These are phyloP conservation scores for Cirrhinus molitorella DNA, from an alignment of 2,797 vertebrate genomes.

Conservation along the genomic window DNA sequence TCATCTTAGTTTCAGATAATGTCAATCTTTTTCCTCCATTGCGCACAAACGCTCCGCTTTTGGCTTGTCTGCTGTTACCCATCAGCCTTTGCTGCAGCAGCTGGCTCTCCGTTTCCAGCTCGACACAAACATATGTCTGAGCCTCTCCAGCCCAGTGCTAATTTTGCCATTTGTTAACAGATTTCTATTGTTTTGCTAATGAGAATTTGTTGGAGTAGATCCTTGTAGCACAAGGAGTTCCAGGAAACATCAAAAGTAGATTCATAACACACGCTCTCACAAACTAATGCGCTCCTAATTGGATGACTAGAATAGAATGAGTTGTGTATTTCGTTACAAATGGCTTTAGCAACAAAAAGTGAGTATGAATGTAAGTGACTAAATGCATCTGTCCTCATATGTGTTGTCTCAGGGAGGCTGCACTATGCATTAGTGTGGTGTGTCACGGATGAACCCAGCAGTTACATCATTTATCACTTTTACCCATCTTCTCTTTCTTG, in stretches of 20 bases:
- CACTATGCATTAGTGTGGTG: not conserved
- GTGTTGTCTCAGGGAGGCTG: conserved; percentile 2
- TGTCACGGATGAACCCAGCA: not conserved
- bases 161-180: conserved; percentile 60
- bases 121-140: conserved; percentile 59
- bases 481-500: conserved; percentile 15
- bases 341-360: conserved; percentile 3
- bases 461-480: conserved; percentile 40
- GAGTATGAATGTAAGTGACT: conserved; percentile 25
- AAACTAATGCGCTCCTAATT: conserved; percentile 32
- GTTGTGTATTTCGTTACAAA: conserved; percentile 16
- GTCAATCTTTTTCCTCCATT: conserved; percentile 35
- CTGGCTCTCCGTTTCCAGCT: conserved; percentile 52
- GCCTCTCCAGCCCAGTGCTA: conserved; percentile 52
- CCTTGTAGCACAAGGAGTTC: conserved; percentile 43
- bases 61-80: conserved; percentile 34
- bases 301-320: conserved; percentile 10
- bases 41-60: conserved; percentile 36
- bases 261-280: conserved; percentile 24
- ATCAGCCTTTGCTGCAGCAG: conserved; percentile 50
- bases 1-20: conserved; percentile 40
- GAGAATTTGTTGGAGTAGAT: conserved; percentile 55
- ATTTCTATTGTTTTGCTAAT: conserved; percentile 59
- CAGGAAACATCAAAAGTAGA: conserved; percentile 47
- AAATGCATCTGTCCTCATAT: conserved; percentile 18